Conservation (phyloP, 2,888 invertebrate species). For the Xestia rhomboidea region DNA sequence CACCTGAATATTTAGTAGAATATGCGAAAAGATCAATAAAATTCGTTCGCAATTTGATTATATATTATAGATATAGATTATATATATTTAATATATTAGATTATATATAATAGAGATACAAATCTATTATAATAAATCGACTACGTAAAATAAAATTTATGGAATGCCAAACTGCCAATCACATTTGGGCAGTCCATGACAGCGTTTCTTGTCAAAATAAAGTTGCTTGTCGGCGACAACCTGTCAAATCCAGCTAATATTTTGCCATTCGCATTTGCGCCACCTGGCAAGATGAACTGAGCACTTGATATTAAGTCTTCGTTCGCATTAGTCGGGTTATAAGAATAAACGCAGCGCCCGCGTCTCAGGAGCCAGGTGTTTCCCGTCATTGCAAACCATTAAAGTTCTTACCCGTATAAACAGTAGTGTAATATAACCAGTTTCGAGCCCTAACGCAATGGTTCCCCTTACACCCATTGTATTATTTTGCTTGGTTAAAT, state of each 20-base stretch:
- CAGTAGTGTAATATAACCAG: conserved; percentile 50
- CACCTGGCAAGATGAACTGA: conserved; percentile 2
- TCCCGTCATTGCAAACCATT: conserved; percentile 56
- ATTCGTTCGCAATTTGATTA: conserved; percentile 4
- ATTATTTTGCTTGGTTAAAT: not conserved
- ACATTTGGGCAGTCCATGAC: not conserved
- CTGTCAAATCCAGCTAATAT: not conserved
- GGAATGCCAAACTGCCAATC: not conserved
- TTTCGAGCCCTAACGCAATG: conserved; percentile 32
- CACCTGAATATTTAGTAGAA: conserved; percentile 60
- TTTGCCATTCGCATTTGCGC: not conserved
- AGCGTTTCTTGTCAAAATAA: not conserved
- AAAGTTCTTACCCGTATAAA: conserved; percentile 34
- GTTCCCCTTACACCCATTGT: not conserved
- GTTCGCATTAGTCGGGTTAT: conserved; percentile 14
- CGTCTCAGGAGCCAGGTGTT: conserved; percentile 57
- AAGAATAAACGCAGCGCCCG: conserved; percentile 31
- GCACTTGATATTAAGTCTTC: not conserved
- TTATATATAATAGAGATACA: not conserved
- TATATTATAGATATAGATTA: too few species aligned
- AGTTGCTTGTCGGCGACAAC: not conserved
- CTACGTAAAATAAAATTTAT: not conserved
- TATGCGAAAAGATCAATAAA: conserved; percentile 46
- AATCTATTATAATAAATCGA: not conserved
- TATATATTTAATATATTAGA: too few species aligned